Percentiles rank a stretch among this genome's conserved stretches.
Evolutionary conservation across 2,888 invertebrate species (phyloP).

Genomic region (Erpobdella octoculata): DNA sequence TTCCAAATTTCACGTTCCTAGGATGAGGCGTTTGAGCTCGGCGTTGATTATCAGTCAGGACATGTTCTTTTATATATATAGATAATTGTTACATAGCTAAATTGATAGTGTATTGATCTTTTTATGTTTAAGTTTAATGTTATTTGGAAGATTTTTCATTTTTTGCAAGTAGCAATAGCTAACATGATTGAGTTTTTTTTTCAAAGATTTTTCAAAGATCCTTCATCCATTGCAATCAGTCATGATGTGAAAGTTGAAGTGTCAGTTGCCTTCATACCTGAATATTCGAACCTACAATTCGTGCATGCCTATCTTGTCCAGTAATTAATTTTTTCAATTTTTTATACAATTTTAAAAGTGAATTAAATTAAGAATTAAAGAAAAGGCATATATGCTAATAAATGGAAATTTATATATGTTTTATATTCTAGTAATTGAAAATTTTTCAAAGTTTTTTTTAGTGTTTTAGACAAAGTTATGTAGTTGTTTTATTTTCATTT

Average conservation of each 20-base stretch:
- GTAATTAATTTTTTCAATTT: constrained; percentile 1
- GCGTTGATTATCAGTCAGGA: neutral
- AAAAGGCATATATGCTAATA: too few relatives aligned
- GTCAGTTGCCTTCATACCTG: constrained; percentile 14
- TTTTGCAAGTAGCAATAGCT: neutral
- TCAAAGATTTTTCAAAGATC: constrained; percentile 27
- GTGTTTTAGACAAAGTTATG: neutral
- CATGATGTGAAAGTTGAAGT: constrained; percentile 16
- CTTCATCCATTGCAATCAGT: constrained; percentile 1
- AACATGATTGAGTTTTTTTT: neutral
- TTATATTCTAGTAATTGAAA: too few relatives aligned
- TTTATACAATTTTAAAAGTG: too few relatives aligned
- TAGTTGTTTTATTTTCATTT: neutral
- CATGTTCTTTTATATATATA: too few relatives aligned
- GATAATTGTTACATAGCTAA: too few relatives aligned
- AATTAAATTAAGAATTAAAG: too few relatives aligned
- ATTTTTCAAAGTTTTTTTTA: neutral
- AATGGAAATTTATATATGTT: too few relatives aligned
- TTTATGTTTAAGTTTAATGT: too few relatives aligned
- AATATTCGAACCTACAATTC: neutral
- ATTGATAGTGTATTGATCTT: too few relatives aligned
- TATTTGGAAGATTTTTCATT: too few relatives aligned
- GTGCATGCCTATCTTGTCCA: constrained; percentile 14
- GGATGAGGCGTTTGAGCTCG: neutral
- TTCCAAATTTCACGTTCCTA: neutral